Evolutionary conservation across 2,113 vertebrate species (phyloP).

Genomic region (Engystomops pustulosus): DNA sequence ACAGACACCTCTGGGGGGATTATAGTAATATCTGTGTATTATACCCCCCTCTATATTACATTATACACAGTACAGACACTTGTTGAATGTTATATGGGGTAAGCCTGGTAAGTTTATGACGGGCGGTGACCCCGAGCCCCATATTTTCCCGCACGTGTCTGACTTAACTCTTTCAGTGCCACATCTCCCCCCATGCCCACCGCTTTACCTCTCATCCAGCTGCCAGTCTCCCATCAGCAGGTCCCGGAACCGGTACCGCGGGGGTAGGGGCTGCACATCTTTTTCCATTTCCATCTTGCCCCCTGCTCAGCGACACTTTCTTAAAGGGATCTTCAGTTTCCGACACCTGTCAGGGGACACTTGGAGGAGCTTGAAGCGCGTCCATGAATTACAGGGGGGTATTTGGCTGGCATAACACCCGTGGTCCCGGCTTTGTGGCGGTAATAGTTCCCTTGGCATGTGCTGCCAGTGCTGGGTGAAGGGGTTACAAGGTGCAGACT

Average conservation of each 20-base stretch:
- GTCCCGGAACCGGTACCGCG: conserved; percentile 85
- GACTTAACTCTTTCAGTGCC: not conserved
- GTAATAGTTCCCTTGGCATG: not conserved
- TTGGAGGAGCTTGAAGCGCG: not conserved
- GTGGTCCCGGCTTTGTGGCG: not conserved
- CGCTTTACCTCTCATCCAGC: conserved; percentile 78
- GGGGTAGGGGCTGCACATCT: conserved; percentile 82
- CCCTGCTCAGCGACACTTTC: not conserved
- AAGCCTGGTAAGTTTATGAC: not conserved
- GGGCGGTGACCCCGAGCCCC: not conserved
- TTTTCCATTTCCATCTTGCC: conserved; percentile 81
- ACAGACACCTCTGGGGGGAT: not conserved
- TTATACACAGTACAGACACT: not conserved
- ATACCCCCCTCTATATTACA: not conserved
- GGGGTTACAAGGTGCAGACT: not conserved
- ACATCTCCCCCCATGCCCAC: not conserved
- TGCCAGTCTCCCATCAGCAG: conserved; percentile 87
- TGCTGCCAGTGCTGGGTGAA: not conserved
- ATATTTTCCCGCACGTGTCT: not conserved
- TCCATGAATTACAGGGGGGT: conserved; percentile 11
- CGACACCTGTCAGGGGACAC: not conserved
- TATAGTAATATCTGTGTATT: conserved; percentile 14
- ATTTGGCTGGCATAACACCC: not conserved
- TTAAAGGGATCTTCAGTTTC: not conserved
- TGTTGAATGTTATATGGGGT: not conserved